Base-by-base conservation (phyloP, 2,888 invertebrate species). In the Salticus scenicus region DNA sequence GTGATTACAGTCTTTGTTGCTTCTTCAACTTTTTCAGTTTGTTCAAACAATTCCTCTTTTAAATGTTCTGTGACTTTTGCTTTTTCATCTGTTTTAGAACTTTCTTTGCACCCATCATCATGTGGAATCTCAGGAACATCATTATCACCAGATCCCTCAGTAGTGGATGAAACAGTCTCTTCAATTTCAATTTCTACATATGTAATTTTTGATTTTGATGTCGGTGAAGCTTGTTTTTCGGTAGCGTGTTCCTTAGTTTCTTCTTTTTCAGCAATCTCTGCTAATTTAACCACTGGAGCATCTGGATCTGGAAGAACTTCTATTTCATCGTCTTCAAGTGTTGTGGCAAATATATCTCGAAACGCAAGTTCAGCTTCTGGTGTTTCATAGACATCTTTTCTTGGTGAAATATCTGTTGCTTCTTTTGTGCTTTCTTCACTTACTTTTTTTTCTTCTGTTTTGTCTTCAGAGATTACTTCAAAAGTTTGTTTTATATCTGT, bases 141-240 rank as follows among this genome's bases (percentile, higher is more conserved):
- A 30, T 76, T 74, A 57, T 87, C 81, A 17, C 76, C 70, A 1
- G 85, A 85, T 33, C 74, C 85, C 70, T 85, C 85, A 10, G 85
- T 37, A 33, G 74, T 47, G n/a, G 79, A 69, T 7, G 79, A 78
- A 20, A 79, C 85, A 14, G 79, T 79, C 51, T 87, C 81, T 72
- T 87, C 81, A 27, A 81, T 72, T 74, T 87, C 86, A 20, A 81
- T 37, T 72, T 81, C 86, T 14, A 87, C 71, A n/a, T 72, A 87
- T 72, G 72, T 74, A 17, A 82, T n/a, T 67, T 76, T 87, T 24
- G 20, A 47, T 57, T 42, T 79, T 7, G 57, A 28, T 20, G 79
- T 20, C 0, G 67, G 67, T 20, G 67, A 67, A 4, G 33, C 28
- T n/a, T 57, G 5, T 57, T 12, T 57, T n/a, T 57, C 20, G n/a